phyloP scores from a whole-genome alignment of 2,113 vertebrate genomes.

The Scomber colias region DNA sequence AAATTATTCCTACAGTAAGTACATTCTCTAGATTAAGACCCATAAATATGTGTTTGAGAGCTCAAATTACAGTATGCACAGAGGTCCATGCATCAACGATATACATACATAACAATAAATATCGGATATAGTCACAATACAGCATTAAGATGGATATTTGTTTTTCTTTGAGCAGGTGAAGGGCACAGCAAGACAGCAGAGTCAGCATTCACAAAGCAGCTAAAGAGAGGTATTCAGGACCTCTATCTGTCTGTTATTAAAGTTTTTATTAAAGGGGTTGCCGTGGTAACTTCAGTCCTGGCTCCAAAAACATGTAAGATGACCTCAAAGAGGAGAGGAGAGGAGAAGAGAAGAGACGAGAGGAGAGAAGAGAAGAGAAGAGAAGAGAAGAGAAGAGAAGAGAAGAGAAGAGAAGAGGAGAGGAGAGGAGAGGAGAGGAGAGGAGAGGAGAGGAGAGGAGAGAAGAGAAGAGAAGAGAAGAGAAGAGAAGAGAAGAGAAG shows the following conservation, averaged over 20 bases:
- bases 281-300: neutral
- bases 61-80: constrained; percentile 85
- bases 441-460: neutral
- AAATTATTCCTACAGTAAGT: constrained; percentile 89
- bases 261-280: constrained; percentile 8
- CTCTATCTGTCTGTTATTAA: neutral
- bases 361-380: neutral
- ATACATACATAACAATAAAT: constrained; percentile 89
- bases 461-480: neutral
- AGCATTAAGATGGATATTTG: constrained; percentile 79
- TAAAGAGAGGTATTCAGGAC: constrained; percentile 15
- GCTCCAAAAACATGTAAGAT: neutral
- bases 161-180: constrained; percentile 41
- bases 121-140: constrained; percentile 81
- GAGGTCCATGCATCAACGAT: constrained; percentile 88
- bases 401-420: neutral
- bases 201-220: constrained; percentile 38
- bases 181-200: constrained; percentile 10
- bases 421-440: too few species aligned
- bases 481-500: too few species aligned
- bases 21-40: constrained; percentile 86
- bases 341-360: too few species aligned
- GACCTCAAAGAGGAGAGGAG: too few species aligned
- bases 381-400: neutral
- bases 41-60: constrained; percentile 90